Conservation (phyloP, 2,888 invertebrate species). For the Caenorhabditis imperialis region DNA sequence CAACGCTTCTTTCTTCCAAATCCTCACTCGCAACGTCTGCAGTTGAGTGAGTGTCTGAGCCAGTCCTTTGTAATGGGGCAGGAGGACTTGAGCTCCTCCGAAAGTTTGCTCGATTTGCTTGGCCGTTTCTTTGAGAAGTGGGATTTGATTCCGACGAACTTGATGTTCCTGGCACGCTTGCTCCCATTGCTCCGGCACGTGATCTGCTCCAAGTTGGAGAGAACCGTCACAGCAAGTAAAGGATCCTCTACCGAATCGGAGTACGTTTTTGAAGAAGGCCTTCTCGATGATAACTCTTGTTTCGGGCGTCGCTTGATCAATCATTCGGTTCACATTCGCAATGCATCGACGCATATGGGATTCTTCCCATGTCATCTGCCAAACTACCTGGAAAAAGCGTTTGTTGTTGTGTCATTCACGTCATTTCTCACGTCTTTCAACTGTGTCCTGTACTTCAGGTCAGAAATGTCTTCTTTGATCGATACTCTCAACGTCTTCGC, state of each 20-base stretch:
- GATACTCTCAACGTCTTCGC: conserved; percentile 59
- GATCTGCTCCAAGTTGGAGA: conserved; percentile 76
- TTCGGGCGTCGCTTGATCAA: conserved; percentile 61
- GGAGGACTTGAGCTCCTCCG: conserved; percentile 64
- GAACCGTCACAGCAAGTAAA: conserved; percentile 75
- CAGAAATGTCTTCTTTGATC: conserved; percentile 72
- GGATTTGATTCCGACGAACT: conserved; percentile 67
- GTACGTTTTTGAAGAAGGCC: conserved; percentile 59
- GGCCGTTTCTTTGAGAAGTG: conserved; percentile 57
- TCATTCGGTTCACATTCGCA: conserved; percentile 66
- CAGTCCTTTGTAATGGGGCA: conserved; percentile 57
- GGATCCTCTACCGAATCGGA: conserved; percentile 75
- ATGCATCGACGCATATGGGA: conserved; percentile 75
- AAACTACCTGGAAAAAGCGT: conserved; percentile 63
- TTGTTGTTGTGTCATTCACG: background rate
- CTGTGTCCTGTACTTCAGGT: conserved; percentile 71
- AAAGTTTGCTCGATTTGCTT: conserved; percentile 65
- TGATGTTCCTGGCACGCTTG: conserved; percentile 61
- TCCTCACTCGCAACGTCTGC: conserved; percentile 51
- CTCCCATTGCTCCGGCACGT: conserved; percentile 76
- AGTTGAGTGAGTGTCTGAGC: conserved; percentile 64
- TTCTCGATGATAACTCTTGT: conserved; percentile 61
- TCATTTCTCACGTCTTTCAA: conserved; percentile 59
- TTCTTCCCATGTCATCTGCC: conserved; percentile 77
- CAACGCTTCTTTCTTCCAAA: conserved; percentile 55